Percentiles rank a stretch among this genome's conserved stretches.
These are phyloP conservation scores for Cyphomyrus discorhynchus DNA, from an alignment of 2,113 vertebrate species.

Conservation along the genomic window DNA sequence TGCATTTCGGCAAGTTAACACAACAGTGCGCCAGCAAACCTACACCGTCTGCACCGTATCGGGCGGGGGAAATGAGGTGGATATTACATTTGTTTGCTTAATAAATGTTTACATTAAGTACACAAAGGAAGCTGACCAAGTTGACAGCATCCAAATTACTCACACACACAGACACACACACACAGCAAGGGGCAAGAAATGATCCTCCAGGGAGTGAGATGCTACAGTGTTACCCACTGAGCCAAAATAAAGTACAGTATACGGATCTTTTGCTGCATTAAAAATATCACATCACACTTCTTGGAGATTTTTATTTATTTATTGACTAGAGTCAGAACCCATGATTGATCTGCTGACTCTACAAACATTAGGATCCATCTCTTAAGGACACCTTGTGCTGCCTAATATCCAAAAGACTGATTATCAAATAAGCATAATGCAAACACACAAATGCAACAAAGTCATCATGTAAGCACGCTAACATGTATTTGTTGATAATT, in stretches of 20 bases:
- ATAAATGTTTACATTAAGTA: background rate
- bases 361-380: background rate
- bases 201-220: background rate
- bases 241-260: background rate
- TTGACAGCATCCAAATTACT: background rate
- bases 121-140: background rate
- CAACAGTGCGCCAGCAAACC: background rate
- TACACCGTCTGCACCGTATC: background rate
- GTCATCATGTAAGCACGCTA: background rate
- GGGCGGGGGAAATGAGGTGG: background rate
- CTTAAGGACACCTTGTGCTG: background rate
- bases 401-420: background rate
- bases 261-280: background rate
- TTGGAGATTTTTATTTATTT: background rate
- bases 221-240: background rate
- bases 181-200: background rate
- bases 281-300: background rate
- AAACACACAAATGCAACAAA: background rate
- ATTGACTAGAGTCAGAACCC: background rate
- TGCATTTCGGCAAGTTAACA: constrained; percentile 17
- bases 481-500: background rate
- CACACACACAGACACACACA: background rate
- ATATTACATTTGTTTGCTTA: background rate
- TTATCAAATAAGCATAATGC: background rate
- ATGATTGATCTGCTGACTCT: background rate